Conservation (phyloP, 1,140 invertebrate species). For the Hylyphantes graminicola region DNA sequence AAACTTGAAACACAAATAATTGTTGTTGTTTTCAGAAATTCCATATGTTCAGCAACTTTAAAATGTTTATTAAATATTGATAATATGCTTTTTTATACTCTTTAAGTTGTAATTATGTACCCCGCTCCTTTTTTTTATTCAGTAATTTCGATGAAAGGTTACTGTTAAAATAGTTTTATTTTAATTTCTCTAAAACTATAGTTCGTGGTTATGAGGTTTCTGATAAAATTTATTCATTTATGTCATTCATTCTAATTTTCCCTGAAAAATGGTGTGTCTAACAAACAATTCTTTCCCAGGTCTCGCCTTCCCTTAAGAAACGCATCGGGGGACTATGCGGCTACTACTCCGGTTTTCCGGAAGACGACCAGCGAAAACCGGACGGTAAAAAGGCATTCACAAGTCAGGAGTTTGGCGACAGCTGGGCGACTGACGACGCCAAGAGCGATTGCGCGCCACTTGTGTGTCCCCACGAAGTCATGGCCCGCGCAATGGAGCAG, state of each 20-base stretch:
- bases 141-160: too few species aligned
- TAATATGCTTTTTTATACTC: too few species aligned
- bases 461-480: constrained; percentile 72
- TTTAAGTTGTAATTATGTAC: too few species aligned
- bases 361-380: constrained; percentile 78
- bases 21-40: too few species aligned
- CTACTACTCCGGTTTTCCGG: constrained; percentile 75
- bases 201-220: too few species aligned
- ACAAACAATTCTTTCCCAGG: constrained; percentile 60
- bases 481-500: constrained; percentile 74
- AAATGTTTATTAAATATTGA: too few species aligned
- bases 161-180: too few species aligned
- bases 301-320: constrained; percentile 71
- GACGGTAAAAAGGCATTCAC: constrained; percentile 74
- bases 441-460: constrained; percentile 70
- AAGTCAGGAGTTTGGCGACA: constrained; percentile 78
- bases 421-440: constrained; percentile 72
- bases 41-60: too few species aligned
- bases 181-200: too few species aligned
- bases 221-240: too few species aligned
- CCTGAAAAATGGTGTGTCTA: neutral
- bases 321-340: constrained; percentile 83
- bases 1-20: too few species aligned
- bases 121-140: too few species aligned
- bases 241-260: neutral